Base-by-base conservation (phyloP, 2,888 invertebrate genomes). In the Cerastoderma edule region DNA sequence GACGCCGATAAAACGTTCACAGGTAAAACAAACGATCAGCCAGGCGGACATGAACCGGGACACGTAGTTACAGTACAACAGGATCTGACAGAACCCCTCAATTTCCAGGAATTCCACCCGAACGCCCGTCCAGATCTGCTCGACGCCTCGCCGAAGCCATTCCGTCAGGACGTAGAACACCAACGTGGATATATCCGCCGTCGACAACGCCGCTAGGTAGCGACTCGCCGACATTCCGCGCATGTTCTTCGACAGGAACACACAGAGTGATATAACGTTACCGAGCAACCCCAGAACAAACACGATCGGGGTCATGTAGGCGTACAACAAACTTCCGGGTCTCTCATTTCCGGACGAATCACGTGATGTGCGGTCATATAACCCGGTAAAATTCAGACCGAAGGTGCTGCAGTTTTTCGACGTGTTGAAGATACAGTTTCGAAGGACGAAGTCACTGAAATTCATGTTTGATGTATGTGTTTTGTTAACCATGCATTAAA, bases 201-300 rank as follows among this genome's bases (percentile, higher is more conserved):
- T 96, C 77, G 96, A 96, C 64, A 97, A 92, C 0, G 96, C 96
- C 0, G 96, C 95, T 75, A 97, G 93, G 91, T 97, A 97, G 84
- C 95, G 95, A 80, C 96, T 96, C 0, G 96, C 96, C 0, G 96
- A 96, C 39, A 89, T 81, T 19, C 83, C 83, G 19, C 96, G 94
- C 76, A 95, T 94, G 44, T 95, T 94, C 71, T 96, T 93, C 80
- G 96, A 96, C 46, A 96, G 95, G 89, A 97, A 96, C 0, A 97
- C 96, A 82, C 95, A 94, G 0, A 96, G 94, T 0, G 96, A 96
- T 0, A 96, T 89, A 28, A 95, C 93, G 89, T 97, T 97, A 4
- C 97, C 97, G 16, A 96, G 90, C 0, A 94, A 93, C 24, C 97
- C 97, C 16, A 96, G 93, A n/a, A 94, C 88, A 2, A 96, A 95